Evolutionary conservation across 2,797 vertebrate genomes (phyloP).

Genomic region (Micromesistius poutassou): DNA sequence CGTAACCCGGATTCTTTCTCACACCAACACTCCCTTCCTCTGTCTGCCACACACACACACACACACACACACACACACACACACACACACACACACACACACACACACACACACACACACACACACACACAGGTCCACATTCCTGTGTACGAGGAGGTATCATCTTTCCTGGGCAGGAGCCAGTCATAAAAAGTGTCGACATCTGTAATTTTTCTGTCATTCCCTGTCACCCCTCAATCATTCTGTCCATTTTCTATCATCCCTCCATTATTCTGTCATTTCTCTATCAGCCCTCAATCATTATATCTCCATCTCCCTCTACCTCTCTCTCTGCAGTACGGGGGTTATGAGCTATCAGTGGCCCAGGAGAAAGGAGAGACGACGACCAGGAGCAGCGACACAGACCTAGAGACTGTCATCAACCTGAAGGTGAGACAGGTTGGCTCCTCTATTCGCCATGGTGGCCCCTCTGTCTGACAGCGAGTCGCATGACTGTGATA

Average conservation of each 20-base stretch:
- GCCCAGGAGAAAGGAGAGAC: conserved; percentile 28
- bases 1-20: too few relatives aligned
- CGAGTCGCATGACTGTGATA: neutral
- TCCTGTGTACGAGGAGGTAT: too few relatives aligned
- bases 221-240: neutral
- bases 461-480: too few relatives aligned
- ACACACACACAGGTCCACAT: neutral
- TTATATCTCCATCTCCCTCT: neutral
- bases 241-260: neutral
- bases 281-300: neutral
- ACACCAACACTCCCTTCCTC: too few relatives aligned
- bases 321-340: neutral
- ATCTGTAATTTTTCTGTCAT: neutral
- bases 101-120: neutral
- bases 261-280: neutral
- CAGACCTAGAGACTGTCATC: conserved; percentile 5
- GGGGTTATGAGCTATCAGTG: conserved; percentile 25
- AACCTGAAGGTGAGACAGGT: conserved; percentile 25
- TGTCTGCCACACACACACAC: too few relatives aligned
- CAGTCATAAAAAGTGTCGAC: neutral
- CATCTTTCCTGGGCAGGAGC: neutral
- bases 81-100: neutral
- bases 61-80: too few relatives aligned
- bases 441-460: neutral
- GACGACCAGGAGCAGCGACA: neutral